Evolutionary conservation across 1,140 invertebrate genomes (phyloP).

Genomic region (Hyles vespertilio): DNA sequence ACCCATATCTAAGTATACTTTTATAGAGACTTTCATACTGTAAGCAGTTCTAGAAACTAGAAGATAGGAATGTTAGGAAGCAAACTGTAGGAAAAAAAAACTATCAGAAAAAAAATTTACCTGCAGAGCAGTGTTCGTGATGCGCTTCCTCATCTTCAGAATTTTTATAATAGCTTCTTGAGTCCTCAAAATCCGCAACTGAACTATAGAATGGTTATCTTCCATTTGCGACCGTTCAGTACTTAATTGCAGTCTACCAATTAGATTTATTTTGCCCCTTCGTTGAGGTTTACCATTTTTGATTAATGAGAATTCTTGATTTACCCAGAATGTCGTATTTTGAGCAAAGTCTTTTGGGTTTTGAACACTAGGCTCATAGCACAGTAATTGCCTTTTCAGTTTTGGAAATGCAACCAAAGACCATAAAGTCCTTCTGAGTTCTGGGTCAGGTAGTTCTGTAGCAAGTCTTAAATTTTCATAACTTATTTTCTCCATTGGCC

Average conservation of each 20-base stretch:
- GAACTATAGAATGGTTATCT: slow-evolving; percentile 98
- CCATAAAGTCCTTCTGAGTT: slow-evolving; percentile 97
- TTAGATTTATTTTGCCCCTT: slow-evolving; percentile 95
- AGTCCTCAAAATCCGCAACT: slow-evolving; percentile 92
- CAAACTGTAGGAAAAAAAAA: neutral
- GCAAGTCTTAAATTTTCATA: slow-evolving; percentile 97
- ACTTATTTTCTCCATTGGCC: slow-evolving; percentile 92
- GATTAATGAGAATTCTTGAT: slow-evolving; percentile 93
- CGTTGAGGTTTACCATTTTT: slow-evolving; percentile 97
- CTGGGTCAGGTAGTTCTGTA: slow-evolving; percentile 97
- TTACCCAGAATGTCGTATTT: slow-evolving; percentile 96
- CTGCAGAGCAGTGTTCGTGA: slow-evolving; percentile 95
- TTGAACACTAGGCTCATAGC: slow-evolving; percentile 86
- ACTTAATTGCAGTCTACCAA: slow-evolving; percentile 94
- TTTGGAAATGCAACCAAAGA: slow-evolving; percentile 98
- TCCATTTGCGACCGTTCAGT: slow-evolving; percentile 97
- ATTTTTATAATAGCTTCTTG: slow-evolving; percentile 99
- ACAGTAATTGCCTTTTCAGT: slow-evolving; percentile 93
- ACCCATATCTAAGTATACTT: too few species aligned
- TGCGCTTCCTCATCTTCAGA: slow-evolving; percentile 97
- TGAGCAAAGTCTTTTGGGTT: slow-evolving; percentile 96
- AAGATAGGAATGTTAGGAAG: too few species aligned
- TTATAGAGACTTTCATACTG: too few species aligned
- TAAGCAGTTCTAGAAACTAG: too few species aligned
- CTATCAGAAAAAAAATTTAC: slow-evolving; percentile 34